Evolutionary conservation across 2,888 invertebrate genomes (phyloP).

Genomic region (Hydriomena furcata): DNA sequence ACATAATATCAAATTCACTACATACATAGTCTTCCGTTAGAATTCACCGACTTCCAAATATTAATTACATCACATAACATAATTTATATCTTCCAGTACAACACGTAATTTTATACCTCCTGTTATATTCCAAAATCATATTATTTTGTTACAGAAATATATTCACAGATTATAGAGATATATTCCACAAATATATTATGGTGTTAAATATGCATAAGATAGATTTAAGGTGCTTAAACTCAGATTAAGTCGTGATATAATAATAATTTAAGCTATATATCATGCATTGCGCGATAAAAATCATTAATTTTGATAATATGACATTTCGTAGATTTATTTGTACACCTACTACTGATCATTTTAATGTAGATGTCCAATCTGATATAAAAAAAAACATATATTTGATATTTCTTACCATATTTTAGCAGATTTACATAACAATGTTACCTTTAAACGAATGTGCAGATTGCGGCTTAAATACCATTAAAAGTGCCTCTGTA

Average conservation of each 20-base stretch:
- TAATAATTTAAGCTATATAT: conserved; percentile 51
- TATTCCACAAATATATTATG: conserved; percentile 58
- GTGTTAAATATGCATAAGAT: conserved; percentile 58
- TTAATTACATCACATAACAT: conserved; percentile 60
- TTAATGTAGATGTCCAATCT: background rate
- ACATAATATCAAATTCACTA: conserved; percentile 30
- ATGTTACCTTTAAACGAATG: conserved; percentile 12
- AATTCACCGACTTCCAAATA: conserved; percentile 29
- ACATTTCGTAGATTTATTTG: conserved; percentile 2
- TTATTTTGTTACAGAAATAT: conserved; percentile 68
- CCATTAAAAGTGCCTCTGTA: conserved; percentile 26
- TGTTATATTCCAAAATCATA: conserved; percentile 73
- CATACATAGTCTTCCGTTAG: conserved; percentile 9
- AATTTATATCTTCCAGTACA: conserved; percentile 66
- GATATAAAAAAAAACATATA: background rate
- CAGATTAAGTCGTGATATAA: conserved; percentile 74
- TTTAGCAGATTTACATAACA: background rate
- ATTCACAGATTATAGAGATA: conserved; percentile 64
- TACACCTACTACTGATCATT: background rate
- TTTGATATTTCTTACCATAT: too few species aligned
- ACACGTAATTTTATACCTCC: conserved; percentile 68
- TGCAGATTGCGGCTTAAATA: conserved; percentile 27
- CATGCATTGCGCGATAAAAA: conserved; percentile 31
- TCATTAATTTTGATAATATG: conserved; percentile 16
- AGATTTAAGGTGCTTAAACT: conserved; percentile 77